Evolutionary conservation across 2,888 invertebrate genomes (phyloP).

Genomic region (Cheilosia vernalis): DNA sequence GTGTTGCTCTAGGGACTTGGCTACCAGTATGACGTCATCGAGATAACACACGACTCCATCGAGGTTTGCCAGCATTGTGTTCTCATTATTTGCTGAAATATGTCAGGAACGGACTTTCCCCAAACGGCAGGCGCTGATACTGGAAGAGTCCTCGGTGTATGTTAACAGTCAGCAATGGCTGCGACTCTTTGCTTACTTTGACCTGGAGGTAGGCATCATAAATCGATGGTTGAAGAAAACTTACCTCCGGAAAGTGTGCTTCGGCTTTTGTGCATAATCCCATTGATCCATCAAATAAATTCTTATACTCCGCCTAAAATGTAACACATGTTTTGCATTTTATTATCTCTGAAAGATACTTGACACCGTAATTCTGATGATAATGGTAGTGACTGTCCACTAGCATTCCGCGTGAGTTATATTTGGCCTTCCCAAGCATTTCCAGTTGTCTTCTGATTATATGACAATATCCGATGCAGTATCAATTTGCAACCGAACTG

Average conservation of each 20-base stretch:
- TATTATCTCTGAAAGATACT: too few species aligned
- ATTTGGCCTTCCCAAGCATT: too few species aligned
- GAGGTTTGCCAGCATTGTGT: constrained; percentile 63
- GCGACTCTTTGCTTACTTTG: constrained; percentile 68
- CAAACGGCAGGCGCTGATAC: constrained; percentile 65
- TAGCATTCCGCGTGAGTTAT: too few species aligned
- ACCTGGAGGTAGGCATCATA: constrained; percentile 75
- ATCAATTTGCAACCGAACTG: too few species aligned
- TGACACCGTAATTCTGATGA: too few species aligned
- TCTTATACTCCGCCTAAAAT: too few species aligned
- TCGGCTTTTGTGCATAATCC: too few species aligned
- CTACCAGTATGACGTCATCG: constrained; percentile 34
- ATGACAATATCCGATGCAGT: too few species aligned
- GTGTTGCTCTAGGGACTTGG: constrained; percentile 22
- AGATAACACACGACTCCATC: constrained; percentile 23
- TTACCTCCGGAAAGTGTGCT: constrained; percentile 47
- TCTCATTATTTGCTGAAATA: constrained; percentile 73
- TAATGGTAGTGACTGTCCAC: too few species aligned
- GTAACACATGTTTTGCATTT: too few species aligned
- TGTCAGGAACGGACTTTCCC: constrained; percentile 74
- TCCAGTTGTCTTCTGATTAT: too few species aligned
- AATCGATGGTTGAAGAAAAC: constrained; percentile 61
- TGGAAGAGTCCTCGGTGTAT: constrained; percentile 61
- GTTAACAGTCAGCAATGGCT: constrained; percentile 65
- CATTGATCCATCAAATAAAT: too few species aligned